Evolutionary conservation across 2,888 invertebrate genomes (phyloP), one percentile per base, ranked within the genome.

Genomic region (Clunio marinus): DNA sequence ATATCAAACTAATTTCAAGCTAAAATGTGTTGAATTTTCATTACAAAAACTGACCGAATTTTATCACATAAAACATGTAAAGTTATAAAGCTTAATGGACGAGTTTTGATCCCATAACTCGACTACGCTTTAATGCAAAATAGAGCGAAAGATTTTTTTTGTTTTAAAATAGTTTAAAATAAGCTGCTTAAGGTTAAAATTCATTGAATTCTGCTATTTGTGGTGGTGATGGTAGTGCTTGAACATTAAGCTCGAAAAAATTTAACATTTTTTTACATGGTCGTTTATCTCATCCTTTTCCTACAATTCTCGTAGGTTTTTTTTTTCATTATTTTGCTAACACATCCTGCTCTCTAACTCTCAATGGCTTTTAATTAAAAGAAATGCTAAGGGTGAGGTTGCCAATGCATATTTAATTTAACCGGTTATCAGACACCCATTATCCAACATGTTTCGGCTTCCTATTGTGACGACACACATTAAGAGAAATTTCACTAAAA

Each of bases 391-490:
- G 32, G 20, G 22, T 17, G 37, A 63, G 22, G 63, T 13, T 46
- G 63, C 45, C 63, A 63, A 63, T 63, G 63, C 45, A 63, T 63
- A 63, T 63, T 63, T 63, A 63, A 63, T 46, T 46, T 13, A 27
- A 63, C 63, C 63, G 62, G 62, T 25, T 62, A 62, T 62, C 63
- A 28, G 60, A 59, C 59, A 15, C 24, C n/a, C 60, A 60, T 37
- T 60, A 35, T 60, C 37, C 35, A n/a, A 27, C 63, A 63, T 63
- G 24, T 27, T 63, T 45, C 25, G 46, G 15, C 46, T 63, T 63
- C 63, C 63, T 63, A 46, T n/a, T 17, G 17, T 17, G 51, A 22
- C 17, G 22, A 20, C 51, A 20, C 51, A 51, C 20, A 17, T 17
- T 3, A 45, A 13, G 15, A 45, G 32, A 32, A 41, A 41, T 15